phyloP scores from a whole-genome alignment of 2,797 vertebrate genomes.

The Bradypus variegatus region DNA sequence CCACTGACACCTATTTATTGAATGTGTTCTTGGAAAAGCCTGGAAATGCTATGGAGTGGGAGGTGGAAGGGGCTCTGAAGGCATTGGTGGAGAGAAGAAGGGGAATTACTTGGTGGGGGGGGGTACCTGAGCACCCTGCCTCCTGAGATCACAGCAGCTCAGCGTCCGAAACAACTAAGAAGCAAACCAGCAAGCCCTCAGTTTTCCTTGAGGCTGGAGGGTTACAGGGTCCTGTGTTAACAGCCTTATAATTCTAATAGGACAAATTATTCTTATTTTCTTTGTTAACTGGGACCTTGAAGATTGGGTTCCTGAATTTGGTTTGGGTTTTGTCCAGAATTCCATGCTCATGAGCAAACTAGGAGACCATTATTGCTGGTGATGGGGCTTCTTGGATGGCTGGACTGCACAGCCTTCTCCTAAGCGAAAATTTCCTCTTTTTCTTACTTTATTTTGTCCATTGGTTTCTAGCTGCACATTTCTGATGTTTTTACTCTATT shows the following conservation, averaged over 20 bases:
- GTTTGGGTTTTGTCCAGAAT: conserved; percentile 17
- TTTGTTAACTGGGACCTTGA: conserved; percentile 3
- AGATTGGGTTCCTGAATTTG: conserved; percentile 15
- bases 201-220: neutral
- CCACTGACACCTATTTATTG: neutral
- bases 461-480: conserved; percentile 11
- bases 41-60: neutral
- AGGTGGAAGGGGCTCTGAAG: neutral
- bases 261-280: conserved; percentile 21
- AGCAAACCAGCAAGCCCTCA: neutral
- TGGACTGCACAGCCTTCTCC: neutral
- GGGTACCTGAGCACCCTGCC: neutral
- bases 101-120: neutral
- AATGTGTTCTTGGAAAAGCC: conserved; percentile 24
- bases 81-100: neutral
- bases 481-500: conserved; percentile 2
- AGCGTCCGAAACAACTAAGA: neutral
- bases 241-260: neutral
- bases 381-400: neutral
- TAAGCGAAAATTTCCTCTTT: conserved; percentile 25
- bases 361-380: conserved; percentile 13
- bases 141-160: conserved; percentile 9
- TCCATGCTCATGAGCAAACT: neutral
- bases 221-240: neutral
- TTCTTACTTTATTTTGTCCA: conserved; percentile 27